Conservation (phyloP, 35 echinoderm and acorn worm species). For the Heliocidaris tuberculata region DNA sequence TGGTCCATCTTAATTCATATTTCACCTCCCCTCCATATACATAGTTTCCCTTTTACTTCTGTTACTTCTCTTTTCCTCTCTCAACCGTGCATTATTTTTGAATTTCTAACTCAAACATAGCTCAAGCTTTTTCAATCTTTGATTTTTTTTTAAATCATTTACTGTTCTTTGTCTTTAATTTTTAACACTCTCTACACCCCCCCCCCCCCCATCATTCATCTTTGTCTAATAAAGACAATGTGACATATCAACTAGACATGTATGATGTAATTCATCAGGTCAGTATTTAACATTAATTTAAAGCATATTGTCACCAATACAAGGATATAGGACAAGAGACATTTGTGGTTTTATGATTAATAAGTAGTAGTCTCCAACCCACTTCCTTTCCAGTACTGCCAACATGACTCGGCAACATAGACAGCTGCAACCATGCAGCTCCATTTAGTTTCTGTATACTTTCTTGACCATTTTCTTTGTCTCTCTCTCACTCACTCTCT, state of each 20-base stretch:
- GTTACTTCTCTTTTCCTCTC: too few relatives aligned
- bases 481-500: not conserved
- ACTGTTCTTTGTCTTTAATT: too few relatives aligned
- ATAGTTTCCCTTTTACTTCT: too few relatives aligned
- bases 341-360: conserved; percentile 19
- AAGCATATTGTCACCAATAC: not conserved
- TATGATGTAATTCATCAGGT: not conserved
- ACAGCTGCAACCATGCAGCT: not conserved
- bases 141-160: too few relatives aligned
- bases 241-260: not conserved
- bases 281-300: not conserved
- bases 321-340: not conserved
- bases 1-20: too few relatives aligned
- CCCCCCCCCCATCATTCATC: not conserved
- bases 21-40: too few relatives aligned
- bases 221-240: not conserved
- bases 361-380: not conserved
- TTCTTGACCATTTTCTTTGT: not conserved
- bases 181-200: too few relatives aligned
- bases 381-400: not conserved
- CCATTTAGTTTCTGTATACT: not conserved
- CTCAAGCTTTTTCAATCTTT: too few relatives aligned
- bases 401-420: not conserved
- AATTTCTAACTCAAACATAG: too few relatives aligned
- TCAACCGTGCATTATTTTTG: too few relatives aligned